Percentiles rank a stretch among this genome's conserved stretches.
These are phyloP conservation scores for Formica aserva DNA, from an alignment of 2,888 invertebrate genomes.

Conservation along the genomic window DNA sequence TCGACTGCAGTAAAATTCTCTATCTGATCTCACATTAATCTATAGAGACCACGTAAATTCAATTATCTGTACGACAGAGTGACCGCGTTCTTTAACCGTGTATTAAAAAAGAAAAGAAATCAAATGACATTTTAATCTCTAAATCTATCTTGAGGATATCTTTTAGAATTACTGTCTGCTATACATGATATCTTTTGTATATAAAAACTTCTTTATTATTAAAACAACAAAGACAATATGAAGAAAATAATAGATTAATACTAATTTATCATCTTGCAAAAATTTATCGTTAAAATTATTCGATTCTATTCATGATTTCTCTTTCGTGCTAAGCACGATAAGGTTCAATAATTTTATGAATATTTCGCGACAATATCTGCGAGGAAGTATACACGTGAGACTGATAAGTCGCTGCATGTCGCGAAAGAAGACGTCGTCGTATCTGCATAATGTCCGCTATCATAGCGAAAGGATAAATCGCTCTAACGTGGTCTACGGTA, in stretches of 20 bases:
- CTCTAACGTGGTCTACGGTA: slow-evolving; percentile 61
- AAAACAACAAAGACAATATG: not conserved
- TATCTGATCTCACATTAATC: slow-evolving; percentile 52
- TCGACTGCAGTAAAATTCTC: slow-evolving; percentile 12
- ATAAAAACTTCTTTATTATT: not conserved
- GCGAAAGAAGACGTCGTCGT: slow-evolving; percentile 50
- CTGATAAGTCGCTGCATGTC: slow-evolving; percentile 62
- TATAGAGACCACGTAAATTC: not conserved
- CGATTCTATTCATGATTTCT: not conserved
- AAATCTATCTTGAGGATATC: not conserved
- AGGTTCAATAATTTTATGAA: not conserved
- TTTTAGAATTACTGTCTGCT: not conserved
- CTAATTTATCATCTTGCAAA: not conserved
- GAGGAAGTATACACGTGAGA: slow-evolving; percentile 53
- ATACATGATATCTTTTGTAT: not conserved
- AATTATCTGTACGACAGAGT: not conserved
- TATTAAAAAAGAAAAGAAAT: not conserved
- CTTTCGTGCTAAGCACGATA: not conserved
- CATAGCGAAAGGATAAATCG: slow-evolving; percentile 70
- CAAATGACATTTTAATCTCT: not conserved
- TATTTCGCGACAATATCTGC: not conserved
- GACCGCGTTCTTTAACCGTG: not conserved
- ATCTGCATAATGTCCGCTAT: slow-evolving; percentile 71
- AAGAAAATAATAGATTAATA: not conserved
- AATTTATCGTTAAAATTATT: not conserved